Percentiles rank a stretch among this genome's conserved stretches.
Evolutionary conservation across 1,140 invertebrate genomes (phyloP).

Genomic region (Hyposmocoma kahamanoa): DNA sequence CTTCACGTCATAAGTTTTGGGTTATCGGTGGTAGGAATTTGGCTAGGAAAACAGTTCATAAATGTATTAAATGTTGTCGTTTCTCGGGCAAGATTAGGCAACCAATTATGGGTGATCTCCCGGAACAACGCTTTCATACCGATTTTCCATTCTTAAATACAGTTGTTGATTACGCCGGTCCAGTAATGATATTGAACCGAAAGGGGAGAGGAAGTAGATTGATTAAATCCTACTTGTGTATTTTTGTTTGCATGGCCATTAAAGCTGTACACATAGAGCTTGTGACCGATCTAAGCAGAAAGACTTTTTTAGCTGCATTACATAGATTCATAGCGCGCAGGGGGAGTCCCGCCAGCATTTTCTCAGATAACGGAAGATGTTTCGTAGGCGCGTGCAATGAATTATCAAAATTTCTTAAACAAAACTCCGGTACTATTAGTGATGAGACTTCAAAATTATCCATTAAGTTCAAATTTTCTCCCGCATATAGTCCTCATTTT

Average conservation of each 20-base stretch:
- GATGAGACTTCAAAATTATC: neutral
- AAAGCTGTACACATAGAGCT: constrained; percentile 44
- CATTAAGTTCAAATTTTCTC: constrained; percentile 6
- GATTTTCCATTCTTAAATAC: neutral
- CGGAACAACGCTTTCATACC: neutral
- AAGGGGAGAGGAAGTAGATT: neutral
- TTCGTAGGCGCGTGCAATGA: constrained; percentile 35
- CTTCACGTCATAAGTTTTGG: constrained; percentile 5
- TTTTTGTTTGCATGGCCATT: constrained; percentile 21
- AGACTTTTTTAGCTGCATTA: constrained; percentile 31
- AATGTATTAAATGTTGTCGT: constrained; percentile 13
- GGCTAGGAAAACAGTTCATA: neutral
- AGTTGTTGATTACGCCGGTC: constrained; percentile 7
- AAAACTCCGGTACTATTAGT: neutral
- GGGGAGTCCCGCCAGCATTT: constrained; percentile 28
- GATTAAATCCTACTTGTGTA: neutral
- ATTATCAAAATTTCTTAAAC: neutral
- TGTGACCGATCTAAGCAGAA: constrained; percentile 19
- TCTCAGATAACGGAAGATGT: constrained; percentile 41
- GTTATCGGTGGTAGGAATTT: constrained; percentile 8
- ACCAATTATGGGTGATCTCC: constrained; percentile 16
- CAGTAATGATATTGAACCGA: neutral
- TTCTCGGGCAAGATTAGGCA: neutral
- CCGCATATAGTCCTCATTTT: constrained; percentile 25
- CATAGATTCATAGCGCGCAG: constrained; percentile 35